Percentiles rank a stretch among this genome's conserved stretches.
These are phyloP conservation scores for Drosophila quadrilineata DNA, from an alignment of 1,140 invertebrate species.

Conservation along the genomic window DNA sequence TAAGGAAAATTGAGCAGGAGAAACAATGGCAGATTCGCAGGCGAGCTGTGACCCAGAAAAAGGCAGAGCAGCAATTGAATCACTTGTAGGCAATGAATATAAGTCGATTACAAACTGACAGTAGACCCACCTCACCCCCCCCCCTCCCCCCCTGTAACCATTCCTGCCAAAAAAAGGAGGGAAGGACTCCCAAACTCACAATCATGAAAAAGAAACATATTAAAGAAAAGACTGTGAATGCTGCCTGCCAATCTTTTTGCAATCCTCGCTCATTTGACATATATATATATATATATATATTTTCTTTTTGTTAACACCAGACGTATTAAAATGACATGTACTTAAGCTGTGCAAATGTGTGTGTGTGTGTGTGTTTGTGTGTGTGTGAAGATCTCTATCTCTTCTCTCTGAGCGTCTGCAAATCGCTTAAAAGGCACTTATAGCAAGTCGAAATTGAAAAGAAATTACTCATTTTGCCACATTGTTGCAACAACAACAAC, in stretches of 20 bases:
- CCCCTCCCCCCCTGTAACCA: too few species aligned
- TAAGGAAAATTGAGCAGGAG: too few species aligned
- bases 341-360: background rate
- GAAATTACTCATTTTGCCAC: constrained; percentile 47
- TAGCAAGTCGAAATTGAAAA: constrained; percentile 48
- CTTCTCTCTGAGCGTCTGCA: constrained; percentile 5
- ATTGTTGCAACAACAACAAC: constrained; percentile 19
- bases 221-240: too few species aligned
- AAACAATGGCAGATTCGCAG: constrained; percentile 29
- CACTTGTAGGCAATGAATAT: constrained; percentile 40
- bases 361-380: background rate
- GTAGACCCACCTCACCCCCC: too few species aligned
- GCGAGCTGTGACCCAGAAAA: constrained; percentile 24
- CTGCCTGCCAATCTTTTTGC: too few species aligned
- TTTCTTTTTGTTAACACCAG: constrained; percentile 24
- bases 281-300: too few species aligned
- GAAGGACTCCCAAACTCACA: background rate
- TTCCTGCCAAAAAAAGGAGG: too few species aligned
- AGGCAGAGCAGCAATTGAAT: constrained; percentile 18
- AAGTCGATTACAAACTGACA: constrained; percentile 45
- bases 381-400: background rate
- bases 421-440: constrained; percentile 45
- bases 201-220: too few species aligned
- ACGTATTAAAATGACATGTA: constrained; percentile 22
- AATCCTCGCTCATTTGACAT: too few species aligned